Conservation (phyloP, 1,140 invertebrate species). For the Drosophila sechellia region DNA sequence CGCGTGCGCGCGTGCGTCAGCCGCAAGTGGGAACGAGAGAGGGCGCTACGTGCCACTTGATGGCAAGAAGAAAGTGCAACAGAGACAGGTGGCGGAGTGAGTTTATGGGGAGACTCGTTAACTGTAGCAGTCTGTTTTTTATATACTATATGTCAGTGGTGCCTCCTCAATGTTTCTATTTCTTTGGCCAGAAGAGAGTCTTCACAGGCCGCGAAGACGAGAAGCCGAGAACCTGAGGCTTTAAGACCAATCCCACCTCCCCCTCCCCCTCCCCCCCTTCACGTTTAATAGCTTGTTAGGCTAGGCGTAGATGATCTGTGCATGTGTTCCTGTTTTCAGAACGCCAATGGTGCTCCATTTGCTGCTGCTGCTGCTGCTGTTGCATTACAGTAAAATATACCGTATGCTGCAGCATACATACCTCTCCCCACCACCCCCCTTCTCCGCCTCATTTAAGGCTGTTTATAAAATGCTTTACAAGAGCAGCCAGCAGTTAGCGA, state of each 20-base stretch:
- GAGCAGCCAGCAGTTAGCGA: background rate
- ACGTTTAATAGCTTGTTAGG: slow-evolving; percentile 54
- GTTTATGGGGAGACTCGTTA: background rate
- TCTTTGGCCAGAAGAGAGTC: slow-evolving; percentile 33
- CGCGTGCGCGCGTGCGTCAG: slow-evolving; percentile 56
- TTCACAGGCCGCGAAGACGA: background rate
- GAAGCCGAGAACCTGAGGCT: background rate
- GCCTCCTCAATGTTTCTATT: slow-evolving; percentile 21
- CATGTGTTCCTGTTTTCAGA: slow-evolving; percentile 61
- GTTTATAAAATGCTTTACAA: slow-evolving; percentile 8
- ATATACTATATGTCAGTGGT: background rate
- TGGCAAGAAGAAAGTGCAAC: slow-evolving; percentile 15
- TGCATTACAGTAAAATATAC: slow-evolving; percentile 77
- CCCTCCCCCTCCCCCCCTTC: background rate
- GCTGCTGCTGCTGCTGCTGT: slow-evolving; percentile 14
- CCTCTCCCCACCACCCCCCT: background rate
- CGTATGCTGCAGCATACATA: slow-evolving; percentile 64
- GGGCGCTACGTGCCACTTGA: background rate
- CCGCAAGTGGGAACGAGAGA: background rate
- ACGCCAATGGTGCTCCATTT: slow-evolving; percentile 45
- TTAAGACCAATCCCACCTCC: background rate
- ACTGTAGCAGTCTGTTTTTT: background rate
- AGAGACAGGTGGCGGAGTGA: slow-evolving; percentile 9
- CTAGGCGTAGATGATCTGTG: slow-evolving; percentile 24
- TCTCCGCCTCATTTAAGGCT: slow-evolving; percentile 8